Conservation (phyloP, 2,888 invertebrate genomes). For the Thalpophila matura region DNA sequence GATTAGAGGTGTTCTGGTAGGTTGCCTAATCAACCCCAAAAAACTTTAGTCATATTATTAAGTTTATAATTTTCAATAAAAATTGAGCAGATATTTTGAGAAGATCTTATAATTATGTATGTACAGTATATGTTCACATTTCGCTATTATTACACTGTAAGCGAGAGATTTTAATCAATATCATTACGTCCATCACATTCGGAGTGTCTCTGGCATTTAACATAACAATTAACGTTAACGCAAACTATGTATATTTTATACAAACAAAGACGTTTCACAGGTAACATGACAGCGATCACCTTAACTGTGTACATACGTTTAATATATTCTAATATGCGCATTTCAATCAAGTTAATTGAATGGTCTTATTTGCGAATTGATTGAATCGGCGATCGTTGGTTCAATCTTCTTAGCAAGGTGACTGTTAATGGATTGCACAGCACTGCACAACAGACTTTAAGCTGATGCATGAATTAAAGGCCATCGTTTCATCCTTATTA, state of each 20-base stretch:
- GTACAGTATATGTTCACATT: neutral
- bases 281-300: slow-evolving; percentile 27
- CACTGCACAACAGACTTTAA: too few relatives aligned
- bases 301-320: slow-evolving; percentile 21
- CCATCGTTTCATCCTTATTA: too few relatives aligned
- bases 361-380: slow-evolving; percentile 22
- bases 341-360: slow-evolving; percentile 50
- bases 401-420: neutral
- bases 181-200: slow-evolving; percentile 5
- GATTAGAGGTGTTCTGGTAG: too few relatives aligned
- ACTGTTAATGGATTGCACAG: neutral
- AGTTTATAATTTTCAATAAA: too few relatives aligned
- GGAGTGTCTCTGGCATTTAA: slow-evolving; percentile 16
- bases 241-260: slow-evolving; percentile 20
- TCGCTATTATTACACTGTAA: neutral
- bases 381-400: neutral
- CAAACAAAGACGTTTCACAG: slow-evolving; percentile 17
- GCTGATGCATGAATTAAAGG: too few relatives aligned
- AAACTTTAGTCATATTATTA: too few relatives aligned
- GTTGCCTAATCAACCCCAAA: too few relatives aligned
- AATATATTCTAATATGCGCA: slow-evolving; percentile 33
- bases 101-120: neutral
- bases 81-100: too few relatives aligned
- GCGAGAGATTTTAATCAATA: slow-evolving; percentile 12
- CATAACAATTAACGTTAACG: slow-evolving; percentile 14